These are phyloP conservation scores for Hozukius guyotensis DNA, from an alignment of 2,797 vertebrate species.

Conservation along the genomic window DNA sequence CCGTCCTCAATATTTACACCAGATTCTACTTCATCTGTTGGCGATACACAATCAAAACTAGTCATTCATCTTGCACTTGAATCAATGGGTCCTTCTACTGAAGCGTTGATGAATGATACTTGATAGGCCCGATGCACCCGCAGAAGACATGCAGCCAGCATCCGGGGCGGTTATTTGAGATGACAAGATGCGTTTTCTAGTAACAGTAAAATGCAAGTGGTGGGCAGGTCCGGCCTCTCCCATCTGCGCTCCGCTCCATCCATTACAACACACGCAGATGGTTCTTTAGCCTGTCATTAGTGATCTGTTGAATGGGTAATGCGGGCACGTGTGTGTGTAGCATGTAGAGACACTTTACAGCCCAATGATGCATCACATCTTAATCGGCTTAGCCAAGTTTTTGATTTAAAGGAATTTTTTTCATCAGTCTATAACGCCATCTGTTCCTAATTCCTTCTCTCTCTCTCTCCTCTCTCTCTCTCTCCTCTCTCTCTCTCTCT, in stretches of 20 bases:
- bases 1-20: slow-evolving; percentile 15
- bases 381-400: slow-evolving; percentile 50
- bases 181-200: slow-evolving; percentile 25
- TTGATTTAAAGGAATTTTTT: slow-evolving; percentile 44
- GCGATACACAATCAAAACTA: neutral
- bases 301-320: slow-evolving; percentile 38
- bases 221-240: neutral
- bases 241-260: slow-evolving; percentile 24
- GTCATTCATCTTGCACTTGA: neutral
- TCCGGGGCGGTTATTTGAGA: neutral
- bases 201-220: slow-evolving; percentile 24
- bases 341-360: slow-evolving; percentile 35
- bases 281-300: slow-evolving; percentile 50
- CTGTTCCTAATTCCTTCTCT: slow-evolving; percentile 45
- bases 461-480: neutral
- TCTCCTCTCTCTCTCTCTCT: neutral
- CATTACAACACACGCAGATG: slow-evolving; percentile 39
- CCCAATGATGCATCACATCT: slow-evolving; percentile 42
- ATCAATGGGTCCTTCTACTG: neutral
- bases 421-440: slow-evolving; percentile 45
- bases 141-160: neutral
- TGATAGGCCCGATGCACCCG: neutral
- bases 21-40: neutral
- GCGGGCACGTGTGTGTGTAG: neutral
- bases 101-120: slow-evolving; percentile 4